phyloP scores from a whole-genome alignment of 1,140 invertebrate genomes.

The Platyscapa corneri region DNA sequence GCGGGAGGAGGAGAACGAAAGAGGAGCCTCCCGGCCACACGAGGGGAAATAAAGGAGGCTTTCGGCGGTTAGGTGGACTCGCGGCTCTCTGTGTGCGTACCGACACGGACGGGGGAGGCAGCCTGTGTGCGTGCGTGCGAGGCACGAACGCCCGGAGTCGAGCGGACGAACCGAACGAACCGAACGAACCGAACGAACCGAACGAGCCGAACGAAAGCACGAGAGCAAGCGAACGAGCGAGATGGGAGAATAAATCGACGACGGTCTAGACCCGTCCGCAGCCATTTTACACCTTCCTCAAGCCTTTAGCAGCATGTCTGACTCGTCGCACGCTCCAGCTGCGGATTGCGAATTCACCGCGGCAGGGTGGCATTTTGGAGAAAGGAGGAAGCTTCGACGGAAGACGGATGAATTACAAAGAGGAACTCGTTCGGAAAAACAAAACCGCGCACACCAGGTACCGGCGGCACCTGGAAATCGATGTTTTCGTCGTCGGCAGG shows the following conservation, averaged over 20 bases:
- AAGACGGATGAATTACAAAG: too few species aligned
- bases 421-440: too few species aligned
- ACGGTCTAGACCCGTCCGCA: not conserved
- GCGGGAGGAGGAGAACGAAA: constrained; percentile 13
- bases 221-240: too few species aligned
- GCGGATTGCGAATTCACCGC: too few species aligned
- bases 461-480: not conserved
- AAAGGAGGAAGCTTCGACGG: too few species aligned
- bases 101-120: not conserved
- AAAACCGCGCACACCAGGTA: too few species aligned
- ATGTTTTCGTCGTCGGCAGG: not conserved
- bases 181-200: too few species aligned
- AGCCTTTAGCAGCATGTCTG: not conserved
- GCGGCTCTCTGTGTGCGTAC: not conserved
- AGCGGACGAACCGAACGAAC: not conserved
- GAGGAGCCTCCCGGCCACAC: constrained; percentile 11
- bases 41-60: constrained; percentile 60
- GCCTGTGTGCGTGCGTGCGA: not conserved
- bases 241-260: too few species aligned
- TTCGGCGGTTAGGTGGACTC: constrained; percentile 69
- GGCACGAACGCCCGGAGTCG: not conserved
- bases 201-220: too few species aligned
- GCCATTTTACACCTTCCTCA: not conserved
- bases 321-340: too few species aligned
- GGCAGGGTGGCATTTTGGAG: too few species aligned